phyloP scores from a whole-genome alignment of 1,140 invertebrate species.

The Ostrea edulis region DNA sequence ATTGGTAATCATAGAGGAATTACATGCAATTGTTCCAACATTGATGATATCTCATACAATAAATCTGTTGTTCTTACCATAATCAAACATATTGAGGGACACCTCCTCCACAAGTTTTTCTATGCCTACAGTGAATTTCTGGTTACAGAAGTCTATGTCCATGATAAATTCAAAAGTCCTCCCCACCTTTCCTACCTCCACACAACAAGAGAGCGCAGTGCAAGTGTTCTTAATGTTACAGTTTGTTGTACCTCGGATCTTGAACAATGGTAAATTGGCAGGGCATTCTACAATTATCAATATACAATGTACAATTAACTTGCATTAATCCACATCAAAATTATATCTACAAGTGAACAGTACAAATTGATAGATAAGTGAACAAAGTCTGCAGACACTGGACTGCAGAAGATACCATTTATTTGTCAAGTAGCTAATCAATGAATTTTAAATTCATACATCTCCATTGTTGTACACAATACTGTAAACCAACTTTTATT shows the following conservation, averaged over 20 bases:
- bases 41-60: not conserved
- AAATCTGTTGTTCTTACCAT: constrained; percentile 21
- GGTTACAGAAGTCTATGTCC: constrained; percentile 39
- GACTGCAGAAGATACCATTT: too few relatives aligned
- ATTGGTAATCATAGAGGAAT: too few relatives aligned
- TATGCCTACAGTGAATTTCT: constrained; percentile 30
- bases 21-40: too few relatives aligned
- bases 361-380: too few relatives aligned
- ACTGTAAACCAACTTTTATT: too few relatives aligned
- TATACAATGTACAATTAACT: not conserved
- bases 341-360: too few relatives aligned
- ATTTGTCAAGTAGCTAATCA: too few relatives aligned
- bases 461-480: too few relatives aligned
- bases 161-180: constrained; percentile 5
- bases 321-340: too few relatives aligned
- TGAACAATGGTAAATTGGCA: not conserved
- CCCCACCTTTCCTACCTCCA: constrained; percentile 32
- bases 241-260: constrained; percentile 10
- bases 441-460: too few relatives aligned
- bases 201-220: constrained; percentile 27
- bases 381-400: too few relatives aligned
- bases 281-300: constrained; percentile 18
- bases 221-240: constrained; percentile 19
- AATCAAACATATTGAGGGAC: constrained; percentile 5
- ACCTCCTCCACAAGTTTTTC: constrained; percentile 30